Evolutionary conservation across 1,140 invertebrate species (phyloP).

Genomic region (Drosophila sp.): DNA sequence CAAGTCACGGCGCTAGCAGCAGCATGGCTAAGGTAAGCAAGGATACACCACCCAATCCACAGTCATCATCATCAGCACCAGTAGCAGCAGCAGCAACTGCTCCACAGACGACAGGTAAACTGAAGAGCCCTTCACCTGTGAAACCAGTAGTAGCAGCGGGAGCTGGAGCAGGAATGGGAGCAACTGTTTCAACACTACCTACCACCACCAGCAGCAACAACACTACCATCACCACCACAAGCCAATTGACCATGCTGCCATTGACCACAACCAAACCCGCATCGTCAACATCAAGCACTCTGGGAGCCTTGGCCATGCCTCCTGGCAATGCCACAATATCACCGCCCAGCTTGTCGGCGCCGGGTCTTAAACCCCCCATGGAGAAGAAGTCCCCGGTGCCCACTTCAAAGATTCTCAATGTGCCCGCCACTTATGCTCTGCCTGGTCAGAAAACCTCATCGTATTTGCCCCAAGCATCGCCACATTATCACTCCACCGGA

Average conservation of each 20-base stretch:
- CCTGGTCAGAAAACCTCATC: constrained; percentile 66
- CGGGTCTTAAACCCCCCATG: constrained; percentile 60
- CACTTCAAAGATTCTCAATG: constrained; percentile 78
- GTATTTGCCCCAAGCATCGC: constrained; percentile 75
- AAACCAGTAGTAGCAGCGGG: background rate
- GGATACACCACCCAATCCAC: constrained; percentile 23
- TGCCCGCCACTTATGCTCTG: constrained; percentile 74
- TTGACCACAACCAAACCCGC: constrained; percentile 53
- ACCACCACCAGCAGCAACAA: constrained; percentile 13
- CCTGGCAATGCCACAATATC: constrained; percentile 27
- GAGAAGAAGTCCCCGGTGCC: constrained; percentile 80
- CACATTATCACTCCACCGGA: constrained; percentile 63
- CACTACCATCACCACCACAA: constrained; percentile 22
- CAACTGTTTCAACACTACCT: constrained; percentile 5
- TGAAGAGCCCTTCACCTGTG: background rate
- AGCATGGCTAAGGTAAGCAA: constrained; percentile 38
- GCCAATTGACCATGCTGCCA: constrained; percentile 66
- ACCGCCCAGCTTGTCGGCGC: constrained; percentile 51
- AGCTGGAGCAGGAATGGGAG: background rate
- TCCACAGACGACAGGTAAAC: constrained; percentile 1
- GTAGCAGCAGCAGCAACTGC: background rate
- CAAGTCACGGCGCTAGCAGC: constrained; percentile 32
- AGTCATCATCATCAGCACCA: constrained; percentile 9
- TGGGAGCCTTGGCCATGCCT: constrained; percentile 18
- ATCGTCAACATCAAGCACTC: constrained; percentile 7